A percentile compares a stretch with the other conserved stretches of the same genome.
phyloP scores from a whole-genome alignment of 2,797 vertebrate genomes.

The Siniperca undulata region DNA sequence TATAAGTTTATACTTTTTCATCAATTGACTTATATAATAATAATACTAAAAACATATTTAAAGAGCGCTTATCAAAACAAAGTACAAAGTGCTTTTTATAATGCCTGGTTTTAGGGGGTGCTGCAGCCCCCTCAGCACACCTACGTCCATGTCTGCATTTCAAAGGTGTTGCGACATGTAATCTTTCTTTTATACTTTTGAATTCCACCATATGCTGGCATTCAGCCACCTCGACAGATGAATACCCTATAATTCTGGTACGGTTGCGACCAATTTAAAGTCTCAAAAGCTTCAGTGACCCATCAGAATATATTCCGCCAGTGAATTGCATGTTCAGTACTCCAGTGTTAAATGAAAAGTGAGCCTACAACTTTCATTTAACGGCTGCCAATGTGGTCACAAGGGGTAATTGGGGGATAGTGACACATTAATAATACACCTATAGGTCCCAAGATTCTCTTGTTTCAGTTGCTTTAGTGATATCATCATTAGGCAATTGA shows the following conservation, averaged over 20 bases:
- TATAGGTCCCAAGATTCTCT: not conserved
- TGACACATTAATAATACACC: not conserved
- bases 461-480: not conserved
- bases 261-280: not conserved
- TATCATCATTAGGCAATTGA: not conserved
- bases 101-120: no score
- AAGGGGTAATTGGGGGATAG: not conserved
- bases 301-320: constrained; percentile 6
- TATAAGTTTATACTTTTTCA: no score
- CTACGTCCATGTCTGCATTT: not conserved
- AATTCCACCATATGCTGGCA: constrained; percentile 6
- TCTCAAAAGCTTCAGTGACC: constrained; percentile 12
- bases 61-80: no score
- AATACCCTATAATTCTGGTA: not conserved
- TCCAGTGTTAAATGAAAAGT: not conserved
- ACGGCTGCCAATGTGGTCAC: not conserved
- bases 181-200: not conserved
- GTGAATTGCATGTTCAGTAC: not conserved
- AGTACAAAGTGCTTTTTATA: no score
- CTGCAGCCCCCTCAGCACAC: no score
- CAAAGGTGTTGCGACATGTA: not conserved
- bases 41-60: no score
- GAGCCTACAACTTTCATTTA: not conserved
- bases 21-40: no score
- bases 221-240: constrained; percentile 7